Evolutionary conservation across 2,888 invertebrate species (phyloP), one percentile per base, ranked within the genome.

Genomic region (Omphaloscelis lunosa): DNA sequence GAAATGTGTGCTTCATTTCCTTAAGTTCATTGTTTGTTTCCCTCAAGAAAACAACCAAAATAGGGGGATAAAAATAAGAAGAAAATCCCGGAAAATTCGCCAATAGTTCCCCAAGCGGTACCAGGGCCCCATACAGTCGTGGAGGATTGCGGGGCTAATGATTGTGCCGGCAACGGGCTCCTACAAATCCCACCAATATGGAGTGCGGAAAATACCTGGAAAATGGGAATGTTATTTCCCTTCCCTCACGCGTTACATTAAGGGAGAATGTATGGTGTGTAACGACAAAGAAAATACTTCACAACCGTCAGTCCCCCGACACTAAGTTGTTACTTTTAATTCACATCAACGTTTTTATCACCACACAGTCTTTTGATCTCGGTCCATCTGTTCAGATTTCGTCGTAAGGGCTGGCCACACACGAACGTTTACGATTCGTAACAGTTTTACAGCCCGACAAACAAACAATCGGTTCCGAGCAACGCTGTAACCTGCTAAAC

Each of bases 351-450:
- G 90, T 90, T 94, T 95, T 96, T 96, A 96, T 95, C 94, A 93
- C 93, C 92, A 87, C 90, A 88, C 79, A 90, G 89, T 92, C 95
- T 94, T 96, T 96, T 96, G 96, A 96, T 96, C 93, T 96, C 93
- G 82, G 90, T 91, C 94, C 96, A 96, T 96, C 96, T 96, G 96
- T 94, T 93, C 93, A 91, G 93, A 95, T 94, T 96, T 96, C 96
- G 96, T 94, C 95, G 96, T 96, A 96, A 96, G 96, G 95, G 95
- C 95, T 95, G 96, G 94, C 96, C 96, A 96, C 96, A 96, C 96
- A 96, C 96, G 96, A 94, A 85, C 94, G 95, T 96, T 96, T 96
- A 96, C 96, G 94, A 93, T 93, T 93, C 94, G 90, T 94, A 94
- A 94, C 96, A 93, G 95, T 96, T 96, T 96, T 95, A 96, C 95